Conservation (phyloP, 1,140 invertebrate species). For the Amyelois transitella region DNA sequence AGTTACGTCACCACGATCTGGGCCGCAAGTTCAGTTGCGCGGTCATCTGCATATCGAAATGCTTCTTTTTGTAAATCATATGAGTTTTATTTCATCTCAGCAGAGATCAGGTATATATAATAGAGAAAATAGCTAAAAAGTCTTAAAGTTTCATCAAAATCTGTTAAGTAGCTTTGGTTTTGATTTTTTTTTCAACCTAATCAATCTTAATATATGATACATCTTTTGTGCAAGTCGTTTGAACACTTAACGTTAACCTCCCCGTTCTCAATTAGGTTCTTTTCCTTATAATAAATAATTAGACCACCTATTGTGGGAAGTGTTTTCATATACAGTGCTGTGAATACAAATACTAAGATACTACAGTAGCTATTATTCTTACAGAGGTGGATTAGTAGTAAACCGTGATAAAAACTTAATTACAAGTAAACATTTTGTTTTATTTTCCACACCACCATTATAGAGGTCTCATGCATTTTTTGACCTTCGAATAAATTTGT, state of each 20-base stretch:
- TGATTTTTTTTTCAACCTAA: no score
- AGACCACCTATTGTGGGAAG: background rate
- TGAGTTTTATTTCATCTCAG: background rate
- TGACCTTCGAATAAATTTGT: no score
- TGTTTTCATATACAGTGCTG: background rate
- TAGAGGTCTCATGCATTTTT: no score
- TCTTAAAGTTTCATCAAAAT: no score
- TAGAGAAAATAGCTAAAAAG: background rate
- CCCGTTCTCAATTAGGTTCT: background rate
- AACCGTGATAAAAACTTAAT: no score
- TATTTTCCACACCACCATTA: no score
- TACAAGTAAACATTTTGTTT: no score
- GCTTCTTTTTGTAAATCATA: constrained; percentile 1
- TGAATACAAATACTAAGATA: background rate
- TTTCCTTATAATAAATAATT: background rate
- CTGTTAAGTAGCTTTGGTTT: no score
- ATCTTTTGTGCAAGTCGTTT: no score
- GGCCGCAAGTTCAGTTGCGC: constrained; percentile 6
- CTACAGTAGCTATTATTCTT: background rate
- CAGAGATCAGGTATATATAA: background rate
- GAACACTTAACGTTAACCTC: no score
- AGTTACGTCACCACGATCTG: constrained; percentile 4
- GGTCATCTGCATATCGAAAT: background rate
- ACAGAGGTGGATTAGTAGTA: background rate
- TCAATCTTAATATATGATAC: no score